Base-by-base conservation (phyloP, 2,113 vertebrate species). In the Poeciliopsis turrubarensis region DNA sequence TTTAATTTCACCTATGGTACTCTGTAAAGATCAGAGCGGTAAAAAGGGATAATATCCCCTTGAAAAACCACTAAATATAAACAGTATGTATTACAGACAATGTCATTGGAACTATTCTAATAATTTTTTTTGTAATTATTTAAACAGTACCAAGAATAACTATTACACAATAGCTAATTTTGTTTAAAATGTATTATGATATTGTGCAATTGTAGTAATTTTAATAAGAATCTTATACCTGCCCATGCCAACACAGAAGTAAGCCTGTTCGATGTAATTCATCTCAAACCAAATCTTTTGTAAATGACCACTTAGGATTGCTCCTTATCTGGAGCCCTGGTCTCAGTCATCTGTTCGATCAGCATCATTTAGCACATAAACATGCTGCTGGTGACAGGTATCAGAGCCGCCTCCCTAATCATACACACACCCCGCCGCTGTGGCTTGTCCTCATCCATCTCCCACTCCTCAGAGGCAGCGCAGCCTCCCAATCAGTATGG, bases 291-390 rank as follows among this genome's bases (percentile, higher is more conserved):
- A 11, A 79, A 86, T 80, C 85, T 72, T 70, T 83, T 82, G 77
- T 75, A 89, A 86, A 86, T 78, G 87, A 68, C 77, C 85, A 84
- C 68, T 89, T 86, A 78, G 77, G 78, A 89, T 78, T 81, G 82
- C 76, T 85, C 84, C 77, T 87, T 68, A 82, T 83, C 73, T 79
- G 77, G 74, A 8, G 77, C 79, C 63, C 70, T 60, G 82, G 80
- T 81, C 80, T 73, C 87, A n/a, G 78, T 78, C 81, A 81, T 90
- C 90, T 87, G 88, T 86, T 77, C 75, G 87, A 92, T 91, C 84
- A 82, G 84, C 84, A 84, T 90, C 84, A 92, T 92, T 93, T 91
- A 90, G 90, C 91, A 86, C 81, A 68, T 90, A 92, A 94, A 94
- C 90, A 92, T 60, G 87, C 83, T 78, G 82, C 86, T 19, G 66